Percentiles rank a stretch among this genome's conserved stretches.
Evolutionary conservation across 2,113 vertebrate species (phyloP).

Genomic region (Propithecus coquereli): DNA sequence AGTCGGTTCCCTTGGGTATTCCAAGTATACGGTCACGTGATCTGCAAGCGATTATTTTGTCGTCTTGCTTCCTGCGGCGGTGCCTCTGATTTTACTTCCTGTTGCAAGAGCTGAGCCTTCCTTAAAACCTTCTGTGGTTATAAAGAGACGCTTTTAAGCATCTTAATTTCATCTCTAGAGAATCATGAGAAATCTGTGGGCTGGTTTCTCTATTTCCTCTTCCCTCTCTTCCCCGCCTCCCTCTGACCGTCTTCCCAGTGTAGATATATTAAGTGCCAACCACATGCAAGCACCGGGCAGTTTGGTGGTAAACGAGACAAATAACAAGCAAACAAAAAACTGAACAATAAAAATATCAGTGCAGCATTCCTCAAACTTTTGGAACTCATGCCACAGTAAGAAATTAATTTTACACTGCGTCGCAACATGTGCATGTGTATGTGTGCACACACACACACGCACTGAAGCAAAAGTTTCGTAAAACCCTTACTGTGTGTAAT

Average conservation of each 20-base stretch:
- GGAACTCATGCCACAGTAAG: background rate
- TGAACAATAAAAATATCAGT: background rate
- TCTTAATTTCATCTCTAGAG: background rate
- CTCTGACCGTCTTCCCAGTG: background rate
- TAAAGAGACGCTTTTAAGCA: background rate
- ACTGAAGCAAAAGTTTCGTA: background rate
- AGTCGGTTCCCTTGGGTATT: background rate
- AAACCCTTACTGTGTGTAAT: background rate
- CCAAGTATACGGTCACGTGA: background rate
- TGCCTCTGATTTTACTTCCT: background rate
- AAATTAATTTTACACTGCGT: background rate
- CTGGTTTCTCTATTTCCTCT: background rate
- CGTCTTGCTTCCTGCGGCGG: background rate
- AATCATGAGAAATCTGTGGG: background rate
- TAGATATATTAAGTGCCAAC: background rate
- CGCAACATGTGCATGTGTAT: background rate
- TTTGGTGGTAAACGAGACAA: background rate
- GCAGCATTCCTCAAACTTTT: background rate
- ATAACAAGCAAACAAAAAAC: background rate
- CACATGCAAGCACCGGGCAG: background rate
- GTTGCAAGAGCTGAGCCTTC: background rate
- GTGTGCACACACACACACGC: background rate
- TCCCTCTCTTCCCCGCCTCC: background rate
- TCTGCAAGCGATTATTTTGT: background rate
- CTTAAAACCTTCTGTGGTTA: background rate